These are phyloP conservation scores for Equus przewalskii DNA, from an alignment of 2,113 vertebrate species.

Conservation along the genomic window DNA sequence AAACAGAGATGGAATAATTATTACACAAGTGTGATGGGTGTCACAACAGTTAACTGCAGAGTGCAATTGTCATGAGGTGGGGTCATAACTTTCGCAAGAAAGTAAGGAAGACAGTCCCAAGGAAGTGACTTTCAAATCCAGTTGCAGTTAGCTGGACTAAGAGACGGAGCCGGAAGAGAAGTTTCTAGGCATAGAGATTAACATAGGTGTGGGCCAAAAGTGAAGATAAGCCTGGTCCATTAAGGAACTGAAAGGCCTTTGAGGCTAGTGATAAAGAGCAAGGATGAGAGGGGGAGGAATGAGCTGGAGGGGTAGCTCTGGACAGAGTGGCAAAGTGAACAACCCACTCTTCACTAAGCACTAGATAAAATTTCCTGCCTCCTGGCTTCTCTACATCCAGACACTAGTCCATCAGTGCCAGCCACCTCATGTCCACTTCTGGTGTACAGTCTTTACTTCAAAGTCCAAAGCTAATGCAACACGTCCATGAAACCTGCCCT, in stretches of 20 bases:
- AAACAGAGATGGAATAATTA: background rate
- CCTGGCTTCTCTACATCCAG: background rate
- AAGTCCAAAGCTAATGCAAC: background rate
- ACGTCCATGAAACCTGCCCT: background rate
- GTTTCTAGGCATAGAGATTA: background rate
- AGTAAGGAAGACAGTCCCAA: background rate
- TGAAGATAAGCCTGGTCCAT: background rate
- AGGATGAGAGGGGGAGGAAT: accelerated
- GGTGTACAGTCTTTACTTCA: background rate
- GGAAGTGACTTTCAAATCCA: background rate
- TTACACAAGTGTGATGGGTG: too few species aligned
- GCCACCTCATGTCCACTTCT: background rate
- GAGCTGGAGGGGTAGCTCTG: background rate
- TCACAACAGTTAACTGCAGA: background rate
- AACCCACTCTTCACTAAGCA: background rate
- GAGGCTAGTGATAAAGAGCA: background rate
- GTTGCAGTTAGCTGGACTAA: background rate
- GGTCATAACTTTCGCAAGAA: background rate
- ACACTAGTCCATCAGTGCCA: background rate
- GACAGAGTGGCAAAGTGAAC: background rate
- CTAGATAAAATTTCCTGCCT: background rate
- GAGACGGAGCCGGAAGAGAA: background rate
- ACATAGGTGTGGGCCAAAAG: background rate
- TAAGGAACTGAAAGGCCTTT: background rate
- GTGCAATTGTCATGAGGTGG: background rate